Percentiles rank a stretch among this genome's conserved stretches.
Conservation (phyloP, 2,888 invertebrate genomes). For the Mythimna lalbum region DNA sequence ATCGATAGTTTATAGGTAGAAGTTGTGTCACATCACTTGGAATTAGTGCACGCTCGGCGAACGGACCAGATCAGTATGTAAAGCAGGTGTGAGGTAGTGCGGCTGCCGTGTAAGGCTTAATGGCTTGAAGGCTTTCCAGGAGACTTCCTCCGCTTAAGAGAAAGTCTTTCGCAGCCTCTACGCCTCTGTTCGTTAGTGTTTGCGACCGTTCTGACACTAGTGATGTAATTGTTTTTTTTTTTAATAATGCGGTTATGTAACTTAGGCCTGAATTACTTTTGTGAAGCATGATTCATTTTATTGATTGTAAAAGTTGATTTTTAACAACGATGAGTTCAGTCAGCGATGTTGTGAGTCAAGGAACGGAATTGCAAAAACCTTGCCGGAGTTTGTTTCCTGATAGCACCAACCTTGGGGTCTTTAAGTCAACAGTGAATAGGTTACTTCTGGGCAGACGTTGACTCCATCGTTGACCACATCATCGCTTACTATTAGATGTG, state of each 20-base stretch:
- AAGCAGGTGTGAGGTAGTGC: constrained; percentile 82
- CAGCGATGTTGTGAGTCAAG: background rate
- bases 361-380: background rate
- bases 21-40: constrained; percentile 75
- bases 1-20: constrained; percentile 70
- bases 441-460: too few relatives aligned
- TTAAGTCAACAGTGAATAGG: too few relatives aligned
- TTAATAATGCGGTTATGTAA: constrained; percentile 23
- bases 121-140: constrained; percentile 76
- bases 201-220: constrained; percentile 27
- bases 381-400: too few relatives aligned
- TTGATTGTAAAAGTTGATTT: background rate
- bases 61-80: constrained; percentile 86
- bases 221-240: constrained; percentile 54
- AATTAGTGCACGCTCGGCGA: constrained; percentile 84
- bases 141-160: constrained; percentile 78
- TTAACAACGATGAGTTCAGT: constrained; percentile 11
- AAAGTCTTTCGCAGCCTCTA: constrained; percentile 75
- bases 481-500: too few relatives aligned
- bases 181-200: constrained; percentile 63
- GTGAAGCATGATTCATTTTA: constrained; percentile 7
- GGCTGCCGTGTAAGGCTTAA: constrained; percentile 81
- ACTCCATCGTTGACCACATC: too few relatives aligned
- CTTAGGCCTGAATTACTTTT: constrained; percentile 3
- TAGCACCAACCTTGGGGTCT: too few relatives aligned